Base-by-base conservation (phyloP, 1,140 invertebrate genomes). In the Diploscapter pachys region DNA sequence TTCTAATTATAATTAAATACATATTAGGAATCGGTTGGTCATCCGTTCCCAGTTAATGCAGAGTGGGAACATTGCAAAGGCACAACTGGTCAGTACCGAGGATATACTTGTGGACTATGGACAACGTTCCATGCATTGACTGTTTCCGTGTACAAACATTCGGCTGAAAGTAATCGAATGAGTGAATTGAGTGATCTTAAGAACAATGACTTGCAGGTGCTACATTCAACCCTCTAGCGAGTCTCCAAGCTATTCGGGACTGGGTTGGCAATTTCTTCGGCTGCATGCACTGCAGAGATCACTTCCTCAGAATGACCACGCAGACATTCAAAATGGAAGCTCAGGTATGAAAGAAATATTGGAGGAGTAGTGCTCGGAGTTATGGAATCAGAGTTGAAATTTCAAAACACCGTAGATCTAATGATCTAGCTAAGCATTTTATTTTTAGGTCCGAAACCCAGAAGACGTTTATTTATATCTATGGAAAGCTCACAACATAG, bases 101-200 rank as follows among this genome's bases (percentile, higher is more conserved):
- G 94, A 13, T 97, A 93, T 85, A 92, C 94, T 2, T 98, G 96
- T 88, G 91, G 93, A 0, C 86, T 98, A 49, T 98, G 96, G 96
- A 92, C 90, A 54, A 87, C 95, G 75, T 98, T 97, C 86, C 96
- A 98, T 84, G 92, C 91, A 62, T 86, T 98, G 50, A 93, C 93
- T 5, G 92, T 96, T 0, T 91, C 91, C 83, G 86, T 87, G 50
- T 90, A 91, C 57, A 78, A 75, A 72, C 59, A 80, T 63, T 68
- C 69, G 51, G 11, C 31, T 1, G 64, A 64, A 6, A 71, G 55
- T 31, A 76, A 78, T 63, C 57, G 76, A 76, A 65, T 51, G 75
- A 66, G 49, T 13, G 31, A 11, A 52, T 53, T 13, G 9, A 1
- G 49, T 4, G 62, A 0, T 50, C 62, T 13, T 61, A 57, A 70